These are phyloP conservation scores for Acleris cristana DNA, from an alignment of 2,888 invertebrate species.

Conservation along the genomic window DNA sequence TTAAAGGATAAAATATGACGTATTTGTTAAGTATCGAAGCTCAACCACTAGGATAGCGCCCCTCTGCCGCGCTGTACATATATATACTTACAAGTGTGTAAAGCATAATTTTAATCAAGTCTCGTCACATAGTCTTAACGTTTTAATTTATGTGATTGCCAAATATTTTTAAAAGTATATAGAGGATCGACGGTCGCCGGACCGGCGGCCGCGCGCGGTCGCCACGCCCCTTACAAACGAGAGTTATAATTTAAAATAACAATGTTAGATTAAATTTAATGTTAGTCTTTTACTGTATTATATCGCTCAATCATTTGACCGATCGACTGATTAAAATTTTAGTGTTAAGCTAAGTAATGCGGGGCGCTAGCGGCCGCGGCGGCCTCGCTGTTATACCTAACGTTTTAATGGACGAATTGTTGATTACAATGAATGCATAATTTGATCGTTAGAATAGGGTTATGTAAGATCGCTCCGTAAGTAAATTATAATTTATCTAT, in stretches of 20 bases:
- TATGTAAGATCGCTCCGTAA: constrained; percentile 84
- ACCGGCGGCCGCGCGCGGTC: constrained; percentile 55
- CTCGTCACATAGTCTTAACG: constrained; percentile 83
- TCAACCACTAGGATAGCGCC: constrained; percentile 76
- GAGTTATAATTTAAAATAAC: constrained; percentile 83
- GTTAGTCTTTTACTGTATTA: constrained; percentile 83
- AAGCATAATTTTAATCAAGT: constrained; percentile 82
- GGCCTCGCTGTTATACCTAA: constrained; percentile 66
- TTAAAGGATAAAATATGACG: constrained; percentile 53
- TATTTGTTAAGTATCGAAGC: constrained; percentile 75
- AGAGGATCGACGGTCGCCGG: constrained; percentile 64
- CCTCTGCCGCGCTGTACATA: constrained; percentile 67
- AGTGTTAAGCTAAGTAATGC: constrained; percentile 82
- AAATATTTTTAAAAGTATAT: constrained; percentile 81
- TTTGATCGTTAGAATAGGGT: constrained; percentile 83
- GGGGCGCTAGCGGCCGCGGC: constrained; percentile 51
- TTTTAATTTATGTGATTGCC: constrained; percentile 83
- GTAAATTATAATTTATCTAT: constrained; percentile 82
- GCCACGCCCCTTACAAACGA: constrained; percentile 68
- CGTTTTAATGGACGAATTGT: constrained; percentile 79
- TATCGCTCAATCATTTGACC: constrained; percentile 84
- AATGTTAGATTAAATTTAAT: constrained; percentile 84
- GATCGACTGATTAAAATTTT: constrained; percentile 85
- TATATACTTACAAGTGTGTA: constrained; percentile 81
- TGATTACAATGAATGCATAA: constrained; percentile 79